phyloP scores from a whole-genome alignment of 2,888 invertebrate genomes.

The Hypercompe scribonia region DNA sequence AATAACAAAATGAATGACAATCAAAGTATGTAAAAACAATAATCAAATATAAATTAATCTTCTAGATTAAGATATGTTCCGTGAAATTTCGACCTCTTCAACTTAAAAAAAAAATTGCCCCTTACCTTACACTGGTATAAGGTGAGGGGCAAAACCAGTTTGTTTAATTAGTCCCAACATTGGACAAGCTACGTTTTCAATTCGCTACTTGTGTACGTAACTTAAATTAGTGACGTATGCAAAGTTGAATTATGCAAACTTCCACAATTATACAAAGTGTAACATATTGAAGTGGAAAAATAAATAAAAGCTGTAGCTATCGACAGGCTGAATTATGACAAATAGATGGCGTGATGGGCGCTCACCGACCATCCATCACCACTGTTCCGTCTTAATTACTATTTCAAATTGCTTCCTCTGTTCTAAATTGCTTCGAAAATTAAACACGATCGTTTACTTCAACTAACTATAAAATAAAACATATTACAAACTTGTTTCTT shows the following conservation, averaged over 20 bases:
- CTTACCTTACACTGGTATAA: too few species aligned
- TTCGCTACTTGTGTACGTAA: background rate
- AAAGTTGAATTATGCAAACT: background rate
- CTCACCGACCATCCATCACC: constrained; percentile 68
- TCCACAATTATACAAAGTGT: constrained; percentile 26
- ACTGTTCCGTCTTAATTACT: constrained; percentile 73
- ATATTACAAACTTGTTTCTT: constrained; percentile 7
- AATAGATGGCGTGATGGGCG: constrained; percentile 55
- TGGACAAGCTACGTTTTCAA: background rate
- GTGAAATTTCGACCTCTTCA: too few species aligned
- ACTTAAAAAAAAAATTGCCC: too few species aligned
- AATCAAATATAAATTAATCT: too few species aligned
- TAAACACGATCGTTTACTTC: constrained; percentile 58
- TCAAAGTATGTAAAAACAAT: too few species aligned
- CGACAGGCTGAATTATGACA: constrained; percentile 61
- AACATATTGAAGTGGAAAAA: constrained; percentile 50
- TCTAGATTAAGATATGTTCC: too few species aligned
- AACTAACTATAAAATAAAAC: constrained; percentile 33
- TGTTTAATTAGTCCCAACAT: background rate
- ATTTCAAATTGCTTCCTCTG: constrained; percentile 74
- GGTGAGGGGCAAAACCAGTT: background rate
- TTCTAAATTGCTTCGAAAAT: constrained; percentile 66
- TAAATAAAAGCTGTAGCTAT: constrained; percentile 53
- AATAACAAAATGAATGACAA: too few species aligned
- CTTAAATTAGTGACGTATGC: background rate